Evolutionary conservation across 2,888 invertebrate genomes (phyloP).

Genomic region (Synergus gifuensis): DNA sequence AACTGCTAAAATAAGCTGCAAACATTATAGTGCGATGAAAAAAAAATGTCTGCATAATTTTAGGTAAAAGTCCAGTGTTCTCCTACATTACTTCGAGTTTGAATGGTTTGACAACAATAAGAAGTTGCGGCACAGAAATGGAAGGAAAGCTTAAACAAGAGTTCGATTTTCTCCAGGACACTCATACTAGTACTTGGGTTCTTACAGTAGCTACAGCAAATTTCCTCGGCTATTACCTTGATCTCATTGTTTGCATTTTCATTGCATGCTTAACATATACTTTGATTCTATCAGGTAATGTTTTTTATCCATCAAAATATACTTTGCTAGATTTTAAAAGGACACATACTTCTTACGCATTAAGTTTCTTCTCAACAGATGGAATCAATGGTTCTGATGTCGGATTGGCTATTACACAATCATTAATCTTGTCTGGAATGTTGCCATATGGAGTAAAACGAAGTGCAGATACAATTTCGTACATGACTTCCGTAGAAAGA

Average conservation of each 20-base stretch:
- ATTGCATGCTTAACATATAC: conserved; percentile 39
- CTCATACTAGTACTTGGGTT: conserved; percentile 85
- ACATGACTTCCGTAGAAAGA: conserved; percentile 90
- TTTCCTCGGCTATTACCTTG: conserved; percentile 27
- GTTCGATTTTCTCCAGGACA: conserved; percentile 85
- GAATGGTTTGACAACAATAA: conserved; percentile 91
- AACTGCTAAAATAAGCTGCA: not conserved
- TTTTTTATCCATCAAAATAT: not conserved
- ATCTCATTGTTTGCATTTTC: conserved; percentile 46
- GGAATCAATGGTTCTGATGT: conserved; percentile 81
- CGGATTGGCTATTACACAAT: conserved; percentile 86
- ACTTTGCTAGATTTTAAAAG: not conserved
- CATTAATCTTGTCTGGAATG: conserved; percentile 86
- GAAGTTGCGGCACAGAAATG: conserved; percentile 84
- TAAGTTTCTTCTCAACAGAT: not conserved
- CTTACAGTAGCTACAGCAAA: conserved; percentile 79
- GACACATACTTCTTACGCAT: not conserved
- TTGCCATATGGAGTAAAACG: conserved; percentile 89
- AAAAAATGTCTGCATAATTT: not conserved
- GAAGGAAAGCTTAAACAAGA: conserved; percentile 85
- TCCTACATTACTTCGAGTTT: conserved; percentile 92
- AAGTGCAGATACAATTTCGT: conserved; percentile 85
- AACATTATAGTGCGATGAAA: no score
- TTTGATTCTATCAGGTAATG: conserved; percentile 1
- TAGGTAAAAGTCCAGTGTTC: conserved; percentile 91